These are phyloP conservation scores for Pteromalus puparum DNA, from an alignment of 1,140 invertebrate genomes.

Conservation along the genomic window DNA sequence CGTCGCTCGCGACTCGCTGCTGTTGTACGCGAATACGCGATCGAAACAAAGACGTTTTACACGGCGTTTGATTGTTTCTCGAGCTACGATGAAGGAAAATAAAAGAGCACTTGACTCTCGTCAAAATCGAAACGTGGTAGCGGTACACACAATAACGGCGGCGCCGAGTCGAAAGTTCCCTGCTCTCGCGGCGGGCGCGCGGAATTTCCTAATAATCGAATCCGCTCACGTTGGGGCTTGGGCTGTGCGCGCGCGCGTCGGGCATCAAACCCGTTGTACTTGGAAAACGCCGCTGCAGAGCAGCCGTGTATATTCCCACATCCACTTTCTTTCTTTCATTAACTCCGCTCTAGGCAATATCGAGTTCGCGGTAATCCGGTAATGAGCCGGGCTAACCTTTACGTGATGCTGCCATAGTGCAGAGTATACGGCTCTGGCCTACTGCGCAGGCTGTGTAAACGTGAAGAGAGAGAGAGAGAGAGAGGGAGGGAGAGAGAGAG, in stretches of 20 bases:
- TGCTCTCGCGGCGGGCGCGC: not conserved
- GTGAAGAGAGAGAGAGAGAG: too few species aligned
- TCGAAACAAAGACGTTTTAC: not conserved
- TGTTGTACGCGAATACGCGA: not conserved
- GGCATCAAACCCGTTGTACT: not conserved
- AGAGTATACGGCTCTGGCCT: too few species aligned
- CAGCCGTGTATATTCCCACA: not conserved
- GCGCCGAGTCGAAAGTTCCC: not conserved
- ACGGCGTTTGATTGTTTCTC: not conserved
- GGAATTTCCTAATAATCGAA: slow-evolving; percentile 30
- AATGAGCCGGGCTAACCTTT: slow-evolving; percentile 37
- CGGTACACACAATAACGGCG: too few species aligned
- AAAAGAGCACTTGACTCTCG: not conserved
- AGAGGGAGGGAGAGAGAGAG: not conserved
- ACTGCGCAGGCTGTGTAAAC: too few species aligned
- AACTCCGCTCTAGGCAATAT: slow-evolving; percentile 8
- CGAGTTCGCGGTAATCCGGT: slow-evolving; percentile 30
- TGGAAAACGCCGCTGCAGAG: not conserved
- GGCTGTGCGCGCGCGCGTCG: not conserved
- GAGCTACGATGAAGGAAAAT: not conserved
- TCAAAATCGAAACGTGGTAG: not conserved
- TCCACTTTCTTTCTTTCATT: slow-evolving; percentile 42
- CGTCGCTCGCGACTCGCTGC: not conserved
- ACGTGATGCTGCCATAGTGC: not conserved
- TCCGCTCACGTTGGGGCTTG: not conserved